Base-by-base conservation (phyloP, 2,888 invertebrate genomes). In the Amitus sp. region DNA sequence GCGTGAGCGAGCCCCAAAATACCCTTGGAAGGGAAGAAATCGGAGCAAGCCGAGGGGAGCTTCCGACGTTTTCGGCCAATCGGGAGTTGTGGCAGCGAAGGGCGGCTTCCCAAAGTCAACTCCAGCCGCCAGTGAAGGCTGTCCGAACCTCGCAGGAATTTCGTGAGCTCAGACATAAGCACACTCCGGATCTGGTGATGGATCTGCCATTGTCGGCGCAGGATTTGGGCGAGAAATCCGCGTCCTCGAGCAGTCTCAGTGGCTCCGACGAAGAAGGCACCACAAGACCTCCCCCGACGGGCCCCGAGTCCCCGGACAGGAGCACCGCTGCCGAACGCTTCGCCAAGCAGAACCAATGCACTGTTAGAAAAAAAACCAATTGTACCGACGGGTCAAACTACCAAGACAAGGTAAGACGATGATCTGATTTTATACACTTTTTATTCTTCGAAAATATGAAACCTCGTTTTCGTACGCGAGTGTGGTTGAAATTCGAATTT, bases 151-250 rank as follows among this genome's bases (percentile, higher is more conserved):
- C 77, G 2, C 82, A 77, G 47, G 82, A 83, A 61, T 82, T 83
- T 49, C 82, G 83, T 60, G 83, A 83, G 55, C 79, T 83, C 75
- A 78, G 84, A 2, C 85, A 86, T 62, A 86, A 85, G 65, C 87
- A 88, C 70, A 89, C 93, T 23, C 93, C 94, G 1, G 94, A 93
- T 83, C 85, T 93, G 56, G 93, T 94, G 66, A 90, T 93, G 88
- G 93, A 92, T 82, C 83, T 93, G 70, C 93, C 93, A n/a, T 83
- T 89, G 9, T 77, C 79, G 3, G 77, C 78, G 0, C 81, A 77
- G 61, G 80, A 78, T 54, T 66, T 72, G 0, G 63, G 72, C 9
- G 75, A 74, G 18, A 79, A 79, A 27, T 78, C 77, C 7, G 74
- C 78, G 0, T 77, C 79, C 2, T 77, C 79, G 6, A 66, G 83